Conservation (phyloP, 2,113 vertebrate species). For the Lontra canadensis region DNA sequence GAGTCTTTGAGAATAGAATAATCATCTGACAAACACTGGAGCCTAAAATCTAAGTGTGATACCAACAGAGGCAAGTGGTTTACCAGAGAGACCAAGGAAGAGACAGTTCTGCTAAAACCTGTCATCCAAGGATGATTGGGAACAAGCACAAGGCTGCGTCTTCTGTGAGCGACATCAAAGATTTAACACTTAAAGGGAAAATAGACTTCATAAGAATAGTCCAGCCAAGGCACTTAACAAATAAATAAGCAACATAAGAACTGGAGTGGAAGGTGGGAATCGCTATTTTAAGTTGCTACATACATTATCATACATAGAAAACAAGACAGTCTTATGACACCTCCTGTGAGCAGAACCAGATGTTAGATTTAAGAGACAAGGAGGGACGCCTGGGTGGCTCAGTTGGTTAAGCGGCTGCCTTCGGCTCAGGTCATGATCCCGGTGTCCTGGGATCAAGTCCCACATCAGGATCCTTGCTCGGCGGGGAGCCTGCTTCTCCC, state of each 20-base stretch:
- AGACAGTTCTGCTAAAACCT: background rate
- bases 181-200: background rate
- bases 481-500: too few species aligned
- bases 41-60: background rate
- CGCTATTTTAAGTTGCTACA: background rate
- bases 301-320: background rate
- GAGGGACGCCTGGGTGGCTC: too few species aligned
- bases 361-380: background rate
- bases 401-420: too few species aligned
- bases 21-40: background rate
- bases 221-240: background rate
- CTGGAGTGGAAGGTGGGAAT: background rate
- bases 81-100: background rate
- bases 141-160: background rate
- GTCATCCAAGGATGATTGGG: background rate
- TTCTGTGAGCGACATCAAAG: background rate
- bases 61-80: background rate
- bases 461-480: too few species aligned
- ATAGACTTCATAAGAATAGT: background rate
- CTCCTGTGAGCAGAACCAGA: background rate
- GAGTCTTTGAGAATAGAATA: background rate
- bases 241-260: background rate
- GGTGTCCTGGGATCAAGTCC: too few species aligned
- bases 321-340: background rate
- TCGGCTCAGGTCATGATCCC: too few species aligned